These are phyloP conservation scores for Oryzaephilus surinamensis DNA, from an alignment of 1,140 invertebrate species.

Conservation along the genomic window DNA sequence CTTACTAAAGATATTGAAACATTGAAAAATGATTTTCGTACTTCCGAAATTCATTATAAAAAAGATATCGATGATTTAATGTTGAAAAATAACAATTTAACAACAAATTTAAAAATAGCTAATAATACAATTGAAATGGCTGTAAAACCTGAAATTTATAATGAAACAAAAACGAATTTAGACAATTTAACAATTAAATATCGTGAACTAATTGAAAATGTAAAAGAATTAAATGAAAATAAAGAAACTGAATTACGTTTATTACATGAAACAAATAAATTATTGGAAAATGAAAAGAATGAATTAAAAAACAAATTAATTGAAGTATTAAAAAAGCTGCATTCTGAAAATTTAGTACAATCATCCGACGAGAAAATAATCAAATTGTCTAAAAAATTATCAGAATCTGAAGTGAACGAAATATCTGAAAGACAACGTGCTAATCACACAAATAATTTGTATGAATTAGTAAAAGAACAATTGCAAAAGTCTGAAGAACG, in stretches of 20 bases:
- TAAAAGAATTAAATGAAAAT: slow-evolving; percentile 18
- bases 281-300: slow-evolving; percentile 27
- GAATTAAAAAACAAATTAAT: slow-evolving; percentile 23
- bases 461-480: slow-evolving; percentile 37
- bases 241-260: slow-evolving; percentile 15
- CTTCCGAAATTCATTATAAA: slow-evolving; percentile 26
- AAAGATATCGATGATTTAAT: slow-evolving; percentile 29
- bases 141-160: slow-evolving; percentile 23
- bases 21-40: slow-evolving; percentile 29
- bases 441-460: slow-evolving; percentile 34
- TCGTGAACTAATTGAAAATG: slow-evolving; percentile 26
- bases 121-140: slow-evolving; percentile 30
- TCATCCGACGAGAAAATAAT: slow-evolving; percentile 12
- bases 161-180: slow-evolving; percentile 33
- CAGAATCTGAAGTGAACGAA: slow-evolving; percentile 26
- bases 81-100: slow-evolving; percentile 28
- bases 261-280: slow-evolving; percentile 25
- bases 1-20: slow-evolving; percentile 30
- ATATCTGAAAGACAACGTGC: slow-evolving; percentile 36
- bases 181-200: slow-evolving; percentile 34
- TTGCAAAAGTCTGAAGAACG: slow-evolving; percentile 35
- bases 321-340: slow-evolving; percentile 12
- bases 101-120: slow-evolving; percentile 25
- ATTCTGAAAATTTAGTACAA: not conserved
- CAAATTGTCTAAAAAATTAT: slow-evolving; percentile 20